These are phyloP conservation scores for Drosophila nannoptera DNA, from an alignment of 1,140 invertebrate species.

Conservation along the genomic window DNA sequence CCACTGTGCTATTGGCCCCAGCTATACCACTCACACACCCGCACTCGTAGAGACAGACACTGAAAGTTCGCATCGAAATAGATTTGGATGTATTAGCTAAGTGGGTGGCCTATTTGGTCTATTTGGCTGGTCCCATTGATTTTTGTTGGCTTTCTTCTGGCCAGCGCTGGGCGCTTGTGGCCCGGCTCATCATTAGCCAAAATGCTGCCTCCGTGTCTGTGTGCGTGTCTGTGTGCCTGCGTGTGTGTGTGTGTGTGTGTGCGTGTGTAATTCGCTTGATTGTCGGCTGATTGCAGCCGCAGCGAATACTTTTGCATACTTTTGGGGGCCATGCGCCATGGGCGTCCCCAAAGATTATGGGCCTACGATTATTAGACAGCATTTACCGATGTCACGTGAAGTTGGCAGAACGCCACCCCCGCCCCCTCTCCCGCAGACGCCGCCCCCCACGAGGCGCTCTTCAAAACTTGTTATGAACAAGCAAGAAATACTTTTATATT, in stretches of 20 bases:
- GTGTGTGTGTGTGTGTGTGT: conserved; percentile 37
- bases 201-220: conserved; percentile 29
- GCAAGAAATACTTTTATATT: conserved; percentile 14
- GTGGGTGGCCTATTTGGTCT: conserved; percentile 21
- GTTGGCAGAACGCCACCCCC: background rate
- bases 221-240: conserved; percentile 22
- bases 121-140: conserved; percentile 47
- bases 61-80: conserved; percentile 19
- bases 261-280: conserved; percentile 64
- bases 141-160: conserved; percentile 22
- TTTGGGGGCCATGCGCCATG: background rate
- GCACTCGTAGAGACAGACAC: background rate
- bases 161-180: no score
- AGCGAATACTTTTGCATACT: conserved; percentile 48
- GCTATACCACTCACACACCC: background rate
- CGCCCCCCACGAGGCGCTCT: background rate
- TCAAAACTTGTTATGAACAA: conserved; percentile 17
- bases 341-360: conserved; percentile 32
- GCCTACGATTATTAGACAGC: conserved; percentile 39
- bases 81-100: conserved; percentile 39
- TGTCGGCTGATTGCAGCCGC: conserved; percentile 60
- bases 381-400: conserved; percentile 49
- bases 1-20: background rate
- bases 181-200: conserved; percentile 42
- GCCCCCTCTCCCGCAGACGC: background rate